Evolutionary conservation across 2,888 invertebrate genomes (phyloP), one percentile per base, ranked within the genome.

Genomic region (Plebejus anna): DNA sequence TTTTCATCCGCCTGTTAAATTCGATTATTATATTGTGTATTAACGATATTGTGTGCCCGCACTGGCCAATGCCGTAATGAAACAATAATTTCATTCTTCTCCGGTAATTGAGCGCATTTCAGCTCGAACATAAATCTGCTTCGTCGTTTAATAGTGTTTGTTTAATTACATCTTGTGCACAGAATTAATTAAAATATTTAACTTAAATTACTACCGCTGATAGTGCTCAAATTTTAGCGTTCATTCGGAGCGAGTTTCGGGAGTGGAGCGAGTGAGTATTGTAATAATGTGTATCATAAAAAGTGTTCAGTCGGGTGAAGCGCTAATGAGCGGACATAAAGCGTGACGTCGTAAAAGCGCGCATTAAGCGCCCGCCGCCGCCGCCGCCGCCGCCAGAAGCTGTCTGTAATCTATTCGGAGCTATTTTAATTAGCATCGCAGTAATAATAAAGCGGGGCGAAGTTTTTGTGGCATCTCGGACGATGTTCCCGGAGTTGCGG

Each of bases 351-450:
- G 89, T 92, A 92, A 92, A 92, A 89, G 87, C 88, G 88, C 86
- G 89, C 91, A 92, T 92, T 92, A 92, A 91, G 89, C 89, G 85
- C 86, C 83, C 87, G 85, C 87, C 85, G 90, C 90, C 90, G 66
- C 66, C 66, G 32, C 83, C 87, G 84, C 87, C 89, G 85, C 86
- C 85, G 90, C 90, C 90, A 91, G 90, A 89, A 92, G 90, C 89
- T 90, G 89, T 86, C 88, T 87, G 89, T 91, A 89, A 92, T 92
- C 92, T 93, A 92, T 91, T 90, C 90, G 87, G 85, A 90, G 90
- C 89, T 91, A 91, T 93, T 92, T 92, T 92, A 92, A 92, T 92
- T 93, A 91, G 90, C 91, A 89, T 89, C 87, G 87, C 88, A 90
- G 89, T 88, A 89, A 91, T 90, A 91, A 91, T 89, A 90, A 88